phyloP scores from a whole-genome alignment of 2,113 vertebrate genomes.

The Australoheros scitulus region DNA sequence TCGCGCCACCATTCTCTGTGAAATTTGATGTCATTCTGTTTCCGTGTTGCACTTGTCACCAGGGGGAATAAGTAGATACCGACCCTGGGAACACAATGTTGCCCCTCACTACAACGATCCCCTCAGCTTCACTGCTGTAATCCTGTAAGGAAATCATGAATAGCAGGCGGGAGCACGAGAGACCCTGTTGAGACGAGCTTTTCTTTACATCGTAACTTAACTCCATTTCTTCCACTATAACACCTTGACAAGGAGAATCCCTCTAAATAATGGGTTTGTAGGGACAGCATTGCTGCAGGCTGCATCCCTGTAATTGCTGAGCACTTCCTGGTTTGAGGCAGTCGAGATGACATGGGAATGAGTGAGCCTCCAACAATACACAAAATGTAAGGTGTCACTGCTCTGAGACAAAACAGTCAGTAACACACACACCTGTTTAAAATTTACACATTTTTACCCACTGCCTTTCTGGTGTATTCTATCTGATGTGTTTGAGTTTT shows the following conservation, averaged over 20 bases:
- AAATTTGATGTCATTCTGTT: slow-evolving; percentile 14
- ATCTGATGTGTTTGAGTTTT: neutral
- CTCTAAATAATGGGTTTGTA: slow-evolving; percentile 69
- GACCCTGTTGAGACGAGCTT: slow-evolving; percentile 61
- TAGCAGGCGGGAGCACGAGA: slow-evolving; percentile 43
- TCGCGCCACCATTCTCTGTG: neutral
- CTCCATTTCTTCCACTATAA: slow-evolving; percentile 64
- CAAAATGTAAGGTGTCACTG: slow-evolving; percentile 29
- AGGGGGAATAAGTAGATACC: slow-evolving; percentile 26
- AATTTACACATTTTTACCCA: neutral
- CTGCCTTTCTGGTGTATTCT: neutral
- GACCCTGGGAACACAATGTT: slow-evolving; percentile 65
- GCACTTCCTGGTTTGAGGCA: slow-evolving; percentile 70
- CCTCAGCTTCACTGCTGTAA: slow-evolving; percentile 53
- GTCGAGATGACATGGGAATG: slow-evolving; percentile 69
- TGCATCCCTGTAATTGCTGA: slow-evolving; percentile 66
- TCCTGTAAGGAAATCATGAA: slow-evolving; percentile 72
- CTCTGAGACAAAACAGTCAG: slow-evolving; percentile 10
- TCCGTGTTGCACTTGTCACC: slow-evolving; percentile 12
- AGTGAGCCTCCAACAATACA: slow-evolving; percentile 51
- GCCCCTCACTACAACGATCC: neutral
- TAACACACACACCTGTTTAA: neutral
- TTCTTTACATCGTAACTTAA: slow-evolving; percentile 76
- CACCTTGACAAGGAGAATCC: slow-evolving; percentile 69
- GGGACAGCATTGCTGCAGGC: slow-evolving; percentile 73